Evolutionary conservation across 2,797 vertebrate species (phyloP).

Genomic region (Loriculus beryllinus): DNA sequence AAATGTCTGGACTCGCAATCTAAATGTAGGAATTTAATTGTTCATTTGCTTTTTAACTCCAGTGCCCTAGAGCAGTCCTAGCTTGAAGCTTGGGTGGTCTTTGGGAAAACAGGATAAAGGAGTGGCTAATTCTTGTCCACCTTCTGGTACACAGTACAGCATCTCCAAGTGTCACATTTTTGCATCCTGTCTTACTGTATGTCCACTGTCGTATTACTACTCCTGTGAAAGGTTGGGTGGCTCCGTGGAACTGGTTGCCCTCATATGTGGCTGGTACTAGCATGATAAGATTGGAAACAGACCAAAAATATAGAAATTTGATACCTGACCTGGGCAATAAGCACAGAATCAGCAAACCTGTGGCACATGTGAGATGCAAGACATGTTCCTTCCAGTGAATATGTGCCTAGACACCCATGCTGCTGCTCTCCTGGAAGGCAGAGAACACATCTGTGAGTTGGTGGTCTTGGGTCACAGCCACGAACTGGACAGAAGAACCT

Average conservation of each 20-base stretch:
- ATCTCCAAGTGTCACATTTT: neutral
- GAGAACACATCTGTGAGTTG: neutral
- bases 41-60: neutral
- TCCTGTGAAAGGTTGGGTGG: neutral
- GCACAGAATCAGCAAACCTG: neutral
- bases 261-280: neutral
- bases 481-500: neutral
- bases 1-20: constrained; percentile 74
- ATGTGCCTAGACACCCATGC: neutral
- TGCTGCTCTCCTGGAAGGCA: neutral
- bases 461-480: neutral
- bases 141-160: neutral
- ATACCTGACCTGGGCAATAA: neutral
- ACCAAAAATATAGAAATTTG: neutral
- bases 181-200: neutral
- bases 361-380: neutral
- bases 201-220: neutral
- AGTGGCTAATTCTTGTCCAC: neutral
- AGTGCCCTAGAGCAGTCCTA: neutral
- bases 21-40: constrained; percentile 65
- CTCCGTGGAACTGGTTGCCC: neutral
- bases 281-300: neutral
- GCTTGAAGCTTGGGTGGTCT: neutral
- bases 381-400: neutral
- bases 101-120: neutral